Evolutionary conservation across 1,140 invertebrate species (phyloP), one percentile per base, ranked within the genome.

Genomic region (Bombus pascuorum): DNA sequence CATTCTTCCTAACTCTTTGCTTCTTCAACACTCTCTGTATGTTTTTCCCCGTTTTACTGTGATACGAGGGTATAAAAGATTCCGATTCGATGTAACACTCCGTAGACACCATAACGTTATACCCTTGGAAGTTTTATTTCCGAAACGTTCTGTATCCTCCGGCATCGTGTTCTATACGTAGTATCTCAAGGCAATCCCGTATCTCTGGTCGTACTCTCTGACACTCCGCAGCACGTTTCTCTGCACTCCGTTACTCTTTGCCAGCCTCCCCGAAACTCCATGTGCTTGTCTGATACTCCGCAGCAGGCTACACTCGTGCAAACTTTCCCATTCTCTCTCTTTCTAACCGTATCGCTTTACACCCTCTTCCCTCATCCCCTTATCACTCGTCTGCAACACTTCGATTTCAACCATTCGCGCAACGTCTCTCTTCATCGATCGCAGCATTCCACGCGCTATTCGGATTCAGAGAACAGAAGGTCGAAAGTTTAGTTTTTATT

Each of bases 91-190:
- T 62, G 47, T 76, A 76, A 76, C 74, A 59, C 74, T 59, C 28
- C 34, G 42, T 73, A 73, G 71, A 44, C 71, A 73, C 72, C 28
- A 44, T 73, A 44, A 73, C n/a, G 72, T 75, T 57, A 57, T n/a
- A 39, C 37, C 28, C 28, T 15, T 25, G 47, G 32, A n/a, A 28
- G 39, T 75, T 42, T 57, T 73, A 73, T 73, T 73, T 44, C 72
- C 37, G 39, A 72, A 72, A 72, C 71, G 73, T n/a, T 76, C 42
- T 59, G 12, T 59, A 57, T 76, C 74, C 74, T 34, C 34, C 42
- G 47, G 73, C 73, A 53, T 32, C 34, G 25, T 18, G 73, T 32
- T 72, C 25, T n/a, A 39, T 71, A 18, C 4, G 13, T 9, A 34
- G 44, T n/a, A 74, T 34, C 44, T 47, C 72, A 25, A 9, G 32